Evolutionary conservation across 2,113 vertebrate genomes (phyloP).

Genomic region (Clarias magur): DNA sequence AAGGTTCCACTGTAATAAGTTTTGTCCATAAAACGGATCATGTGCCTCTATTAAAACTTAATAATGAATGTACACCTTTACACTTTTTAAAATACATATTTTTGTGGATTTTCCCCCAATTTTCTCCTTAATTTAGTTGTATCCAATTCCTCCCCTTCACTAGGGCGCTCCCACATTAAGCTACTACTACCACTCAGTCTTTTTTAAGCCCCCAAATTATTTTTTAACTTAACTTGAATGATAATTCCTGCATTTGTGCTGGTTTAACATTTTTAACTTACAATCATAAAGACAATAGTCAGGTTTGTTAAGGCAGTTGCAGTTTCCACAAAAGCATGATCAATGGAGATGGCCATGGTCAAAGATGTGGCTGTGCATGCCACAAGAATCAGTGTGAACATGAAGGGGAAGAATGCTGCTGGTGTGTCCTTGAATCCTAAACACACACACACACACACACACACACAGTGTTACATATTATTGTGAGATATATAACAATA

Average conservation of each 20-base stretch:
- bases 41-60: too few relatives aligned
- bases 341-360: constrained; percentile 85
- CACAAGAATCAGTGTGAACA: constrained; percentile 82
- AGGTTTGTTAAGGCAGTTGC: constrained; percentile 86
- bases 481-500: background rate
- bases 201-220: too few relatives aligned
- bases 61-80: too few relatives aligned
- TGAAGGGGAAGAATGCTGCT: constrained; percentile 81
- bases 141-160: too few relatives aligned
- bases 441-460: constrained; percentile 21
- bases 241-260: background rate
- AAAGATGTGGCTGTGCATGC: constrained; percentile 84
- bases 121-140: too few relatives aligned
- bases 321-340: constrained; percentile 79
- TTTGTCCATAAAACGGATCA: too few relatives aligned
- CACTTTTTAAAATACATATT: too few relatives aligned
- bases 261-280: constrained; percentile 64
- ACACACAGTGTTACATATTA: background rate
- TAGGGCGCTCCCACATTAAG: too few relatives aligned
- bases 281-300: constrained; percentile 90
- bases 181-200: too few relatives aligned
- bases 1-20: too few relatives aligned
- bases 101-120: too few relatives aligned
- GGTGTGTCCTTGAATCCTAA: constrained; percentile 80
- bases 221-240: background rate